Base-by-base conservation (phyloP, 2,888 invertebrate species). In the Drepanosiphum platanoidis region DNA sequence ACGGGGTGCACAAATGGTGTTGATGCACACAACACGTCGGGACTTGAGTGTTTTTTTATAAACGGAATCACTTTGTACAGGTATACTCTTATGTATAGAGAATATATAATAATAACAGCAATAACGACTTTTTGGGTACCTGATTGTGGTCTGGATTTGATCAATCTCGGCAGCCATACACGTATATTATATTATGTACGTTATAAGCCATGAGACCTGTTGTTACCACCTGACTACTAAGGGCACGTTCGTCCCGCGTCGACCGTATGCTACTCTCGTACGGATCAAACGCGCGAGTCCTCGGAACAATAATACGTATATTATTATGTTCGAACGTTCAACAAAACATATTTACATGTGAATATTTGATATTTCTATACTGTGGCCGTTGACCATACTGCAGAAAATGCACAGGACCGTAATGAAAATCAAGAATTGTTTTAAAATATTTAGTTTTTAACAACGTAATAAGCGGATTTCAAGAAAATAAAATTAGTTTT, bases 221-320 rank as follows among this genome's bases (percentile, higher is more conserved):
- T 82, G 42, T 80, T 79, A 83, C 83, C 66, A 84, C 75, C 75
- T 75, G 83, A 84, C 68, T 46, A 46, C 30, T 7, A 22, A 84
- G 68, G 83, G 75, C 66, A 66, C 66, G 68, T 84, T 84, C 66
- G 30, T 75, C n/a, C 75, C 36, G 75, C n/a, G 30, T 36, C 30
- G 11, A 15, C 8, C 3, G 27, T 11, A 27, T 27, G 30, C 13
- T 27, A n/a, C 61, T n/a, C 61, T 61, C 61, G 42, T 61, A 52
- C 52, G 27, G 27, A 61, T 61, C n/a, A n/a, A 22, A 27, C 22
- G 27, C 42, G 42, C 11, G 9, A 61, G 1, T n/a, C n/a, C 0
- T 58, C 58, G 8, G 22, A 9, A 46, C 46, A 46, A 46, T 46
- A 46, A 46, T 46, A 9, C n/a, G n/a, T n/a, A n/a, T n/a, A n/a